Evolutionary conservation across 2,888 invertebrate species (phyloP).

Genomic region (Schrankia costaestrigalis): DNA sequence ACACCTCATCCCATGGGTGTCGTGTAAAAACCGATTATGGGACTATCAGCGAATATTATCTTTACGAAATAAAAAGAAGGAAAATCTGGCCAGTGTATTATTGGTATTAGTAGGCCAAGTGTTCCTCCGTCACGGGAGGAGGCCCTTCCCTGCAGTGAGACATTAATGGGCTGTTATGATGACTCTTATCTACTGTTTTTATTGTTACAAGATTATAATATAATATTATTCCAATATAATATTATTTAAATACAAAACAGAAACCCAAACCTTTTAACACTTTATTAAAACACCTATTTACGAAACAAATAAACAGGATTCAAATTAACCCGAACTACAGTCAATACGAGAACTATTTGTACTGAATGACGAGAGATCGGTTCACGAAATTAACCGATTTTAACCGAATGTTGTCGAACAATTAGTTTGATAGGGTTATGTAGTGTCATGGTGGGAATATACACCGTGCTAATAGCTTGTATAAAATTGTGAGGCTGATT

Average conservation of each 20-base stretch:
- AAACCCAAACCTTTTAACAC: no score
- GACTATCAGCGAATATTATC: no score
- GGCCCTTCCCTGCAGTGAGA: background rate
- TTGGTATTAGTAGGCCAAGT: background rate
- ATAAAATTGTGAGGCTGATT: constrained; percentile 23
- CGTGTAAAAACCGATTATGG: no score
- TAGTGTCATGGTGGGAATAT: constrained; percentile 1
- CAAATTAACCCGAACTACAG: constrained; percentile 7
- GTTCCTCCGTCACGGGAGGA: background rate
- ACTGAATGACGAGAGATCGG: constrained; percentile 17
- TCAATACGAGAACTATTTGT: constrained; percentile 6
- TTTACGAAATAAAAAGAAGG: no score
- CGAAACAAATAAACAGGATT: no score
- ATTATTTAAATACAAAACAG: no score
- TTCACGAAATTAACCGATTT: constrained; percentile 30
- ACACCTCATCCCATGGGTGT: no score
- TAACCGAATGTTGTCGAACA: constrained; percentile 9
- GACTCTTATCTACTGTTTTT: background rate
- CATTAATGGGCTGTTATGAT: background rate
- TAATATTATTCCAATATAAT: no score
- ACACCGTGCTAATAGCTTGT: constrained; percentile 22
- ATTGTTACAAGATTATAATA: no score
- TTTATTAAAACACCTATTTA: constrained; percentile 21
- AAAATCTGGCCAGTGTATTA: no score
- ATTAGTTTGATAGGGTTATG: constrained; percentile 21